Percentiles rank a stretch among this genome's conserved stretches.
Evolutionary conservation across 2,797 vertebrate genomes (phyloP).

Genomic region (Nyctalus aviator): DNA sequence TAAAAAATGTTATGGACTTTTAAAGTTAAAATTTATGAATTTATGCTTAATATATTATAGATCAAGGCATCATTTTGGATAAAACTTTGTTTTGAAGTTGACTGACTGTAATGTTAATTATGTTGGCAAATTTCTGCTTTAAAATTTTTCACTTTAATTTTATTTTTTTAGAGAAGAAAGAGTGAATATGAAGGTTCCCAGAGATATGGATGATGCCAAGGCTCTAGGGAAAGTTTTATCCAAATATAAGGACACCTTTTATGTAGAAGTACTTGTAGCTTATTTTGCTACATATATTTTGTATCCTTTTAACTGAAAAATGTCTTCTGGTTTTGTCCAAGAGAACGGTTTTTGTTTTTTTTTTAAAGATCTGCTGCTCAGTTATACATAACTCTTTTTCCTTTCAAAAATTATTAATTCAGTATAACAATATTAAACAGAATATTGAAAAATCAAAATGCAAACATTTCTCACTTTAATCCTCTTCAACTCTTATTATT

Average conservation of each 20-base stretch:
- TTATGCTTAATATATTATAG: constrained; percentile 3
- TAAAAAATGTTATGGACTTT: constrained; percentile 34
- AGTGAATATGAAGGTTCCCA: constrained; percentile 96
- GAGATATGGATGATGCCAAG: constrained; percentile 99
- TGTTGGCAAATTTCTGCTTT: constrained; percentile 57
- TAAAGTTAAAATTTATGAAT: constrained; percentile 44
- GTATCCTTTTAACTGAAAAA: constrained; percentile 93
- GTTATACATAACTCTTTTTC: constrained; percentile 38
- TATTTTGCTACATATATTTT: constrained; percentile 99
- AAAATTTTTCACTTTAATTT: constrained; percentile 65
- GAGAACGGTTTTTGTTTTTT: background rate
- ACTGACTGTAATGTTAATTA: constrained; percentile 39
- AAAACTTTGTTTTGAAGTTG: constrained; percentile 67
- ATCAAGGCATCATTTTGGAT: constrained; percentile 67
- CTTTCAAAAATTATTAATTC: constrained; percentile 46
- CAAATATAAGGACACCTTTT: constrained; percentile 99
- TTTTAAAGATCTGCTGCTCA: constrained; percentile 47
- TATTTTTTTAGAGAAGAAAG: constrained; percentile 93
- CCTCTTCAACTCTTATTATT: constrained; percentile 36
- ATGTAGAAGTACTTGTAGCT: constrained; percentile 97
- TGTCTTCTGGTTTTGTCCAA: constrained; percentile 47
- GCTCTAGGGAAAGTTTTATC: constrained; percentile 98
- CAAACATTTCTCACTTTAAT: constrained; percentile 11
- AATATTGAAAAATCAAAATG: constrained; percentile 37
- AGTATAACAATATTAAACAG: constrained; percentile 26